These are phyloP conservation scores for Telmatochromis bifrenatus DNA, from an alignment of 2,113 vertebrate genomes.

Conservation along the genomic window DNA sequence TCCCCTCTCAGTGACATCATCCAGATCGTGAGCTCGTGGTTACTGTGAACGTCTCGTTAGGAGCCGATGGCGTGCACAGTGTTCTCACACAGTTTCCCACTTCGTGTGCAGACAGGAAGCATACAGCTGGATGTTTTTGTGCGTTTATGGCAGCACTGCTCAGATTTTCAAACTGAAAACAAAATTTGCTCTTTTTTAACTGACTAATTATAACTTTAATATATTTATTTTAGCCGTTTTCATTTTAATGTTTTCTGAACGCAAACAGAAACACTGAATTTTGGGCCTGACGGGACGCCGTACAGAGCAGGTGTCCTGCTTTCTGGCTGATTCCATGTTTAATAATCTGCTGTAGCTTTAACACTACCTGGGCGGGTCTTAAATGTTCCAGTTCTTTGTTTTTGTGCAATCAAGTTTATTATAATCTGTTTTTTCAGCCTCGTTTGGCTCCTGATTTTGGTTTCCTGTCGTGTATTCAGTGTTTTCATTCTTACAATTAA, in stretches of 20 bases:
- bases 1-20: not conserved
- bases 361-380: not conserved
- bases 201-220: not conserved
- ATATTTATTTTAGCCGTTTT: not conserved
- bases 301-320: not conserved
- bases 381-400: not conserved
- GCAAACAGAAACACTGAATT: not conserved
- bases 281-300: not conserved
- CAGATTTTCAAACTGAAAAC: not conserved
- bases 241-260: not conserved
- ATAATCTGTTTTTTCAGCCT: not conserved
- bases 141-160: not conserved
- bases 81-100: not conserved
- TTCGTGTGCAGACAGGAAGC: not conserved
- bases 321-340: not conserved
- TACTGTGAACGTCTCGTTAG: not conserved
- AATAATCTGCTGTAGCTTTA: not conserved
- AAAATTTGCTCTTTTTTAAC: not conserved
- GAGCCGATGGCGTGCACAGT: not conserved
- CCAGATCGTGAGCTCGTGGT: not conserved
- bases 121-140: not conserved
- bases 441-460: not conserved
- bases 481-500: not conserved
- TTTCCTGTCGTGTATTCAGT: not conserved
- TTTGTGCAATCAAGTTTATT: not conserved